Percentiles rank a stretch among this genome's conserved stretches.
phyloP scores from a whole-genome alignment of 2,888 invertebrate genomes.

The Gibbula magus region DNA sequence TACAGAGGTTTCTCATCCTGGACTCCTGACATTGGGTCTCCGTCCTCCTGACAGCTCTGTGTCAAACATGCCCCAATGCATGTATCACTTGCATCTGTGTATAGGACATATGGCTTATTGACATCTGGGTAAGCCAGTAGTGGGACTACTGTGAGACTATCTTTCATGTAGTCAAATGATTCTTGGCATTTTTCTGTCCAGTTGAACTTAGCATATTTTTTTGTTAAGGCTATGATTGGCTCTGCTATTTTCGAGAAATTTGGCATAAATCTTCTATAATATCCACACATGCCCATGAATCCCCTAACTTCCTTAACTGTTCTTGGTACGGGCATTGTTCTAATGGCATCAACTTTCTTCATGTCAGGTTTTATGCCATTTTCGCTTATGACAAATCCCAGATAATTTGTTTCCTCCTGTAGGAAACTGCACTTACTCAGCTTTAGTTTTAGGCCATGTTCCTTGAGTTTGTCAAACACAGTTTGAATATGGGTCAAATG shows the following conservation, averaged over 20 bases:
- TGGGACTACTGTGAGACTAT: slow-evolving; percentile 25
- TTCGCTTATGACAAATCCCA: slow-evolving; percentile 32
- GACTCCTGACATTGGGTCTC: not conserved
- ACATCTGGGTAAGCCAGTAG: slow-evolving; percentile 32
- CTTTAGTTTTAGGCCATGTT: slow-evolving; percentile 32
- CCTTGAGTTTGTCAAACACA: slow-evolving; percentile 34
- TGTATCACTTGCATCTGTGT: too few relatives aligned
- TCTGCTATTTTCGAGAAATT: slow-evolving; percentile 24
- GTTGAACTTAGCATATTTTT: slow-evolving; percentile 37
- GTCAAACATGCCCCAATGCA: too few relatives aligned
- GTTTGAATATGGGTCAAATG: slow-evolving; percentile 32
- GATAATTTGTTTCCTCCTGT: slow-evolving; percentile 30
- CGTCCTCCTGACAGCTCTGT: not conserved
- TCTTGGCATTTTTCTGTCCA: slow-evolving; percentile 29
- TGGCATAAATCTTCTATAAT: slow-evolving; percentile 41
- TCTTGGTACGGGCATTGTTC: slow-evolving; percentile 30
- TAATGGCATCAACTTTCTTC: slow-evolving; percentile 35
- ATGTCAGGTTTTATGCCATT: slow-evolving; percentile 33
- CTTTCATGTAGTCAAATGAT: slow-evolving; percentile 32
- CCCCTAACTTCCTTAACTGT: slow-evolving; percentile 37
- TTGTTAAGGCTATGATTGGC: slow-evolving; percentile 35
- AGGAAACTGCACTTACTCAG: too few relatives aligned
- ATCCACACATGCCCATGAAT: slow-evolving; percentile 43
- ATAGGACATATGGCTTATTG: slow-evolving; percentile 31
- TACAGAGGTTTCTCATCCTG: slow-evolving; percentile 11